Conservation (phyloP, 2,113 vertebrate genomes). For the Solea solea region DNA sequence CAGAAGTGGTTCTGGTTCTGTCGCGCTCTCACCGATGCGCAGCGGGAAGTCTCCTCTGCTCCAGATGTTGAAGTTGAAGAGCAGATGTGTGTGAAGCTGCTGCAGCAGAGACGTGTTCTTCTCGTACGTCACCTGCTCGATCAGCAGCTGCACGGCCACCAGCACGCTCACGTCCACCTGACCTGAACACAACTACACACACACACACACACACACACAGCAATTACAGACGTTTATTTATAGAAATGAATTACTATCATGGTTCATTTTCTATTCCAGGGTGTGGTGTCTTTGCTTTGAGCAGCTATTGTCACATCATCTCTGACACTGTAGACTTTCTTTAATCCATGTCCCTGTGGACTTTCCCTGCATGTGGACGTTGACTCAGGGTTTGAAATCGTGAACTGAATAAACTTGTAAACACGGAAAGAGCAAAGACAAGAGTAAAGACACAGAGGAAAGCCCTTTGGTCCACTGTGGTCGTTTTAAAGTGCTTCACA, state of each 20-base stretch:
- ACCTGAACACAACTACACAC: conserved; percentile 84
- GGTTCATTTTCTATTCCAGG: conserved; percentile 47
- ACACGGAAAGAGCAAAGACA: not conserved
- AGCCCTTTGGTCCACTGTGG: too few species aligned
- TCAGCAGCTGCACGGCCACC: conserved; percentile 91
- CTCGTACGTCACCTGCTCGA: conserved; percentile 92
- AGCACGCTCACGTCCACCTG: conserved; percentile 94
- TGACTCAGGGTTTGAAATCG: not conserved
- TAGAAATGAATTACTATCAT: conserved; percentile 11
- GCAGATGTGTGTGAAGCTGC: conserved; percentile 92
- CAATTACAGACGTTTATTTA: not conserved
- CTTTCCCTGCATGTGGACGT: conserved; percentile 22
- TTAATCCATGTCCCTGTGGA: conserved; percentile 37
- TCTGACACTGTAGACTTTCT: conserved; percentile 5
- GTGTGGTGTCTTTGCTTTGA: conserved; percentile 36
- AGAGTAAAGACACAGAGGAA: conserved; percentile 12
- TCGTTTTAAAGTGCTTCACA: too few species aligned
- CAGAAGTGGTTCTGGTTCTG: not conserved
- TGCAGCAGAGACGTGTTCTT: conserved; percentile 91
- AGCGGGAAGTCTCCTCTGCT: conserved; percentile 96
- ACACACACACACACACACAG: not conserved
- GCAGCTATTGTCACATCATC: conserved; percentile 17
- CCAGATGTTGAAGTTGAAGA: conserved; percentile 98
- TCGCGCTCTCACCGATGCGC: conserved; percentile 87
- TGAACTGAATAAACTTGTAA: conserved; percentile 25